Evolutionary conservation across 2,113 vertebrate genomes (phyloP).

Genomic region (Oxyruncus cristatus): DNA sequence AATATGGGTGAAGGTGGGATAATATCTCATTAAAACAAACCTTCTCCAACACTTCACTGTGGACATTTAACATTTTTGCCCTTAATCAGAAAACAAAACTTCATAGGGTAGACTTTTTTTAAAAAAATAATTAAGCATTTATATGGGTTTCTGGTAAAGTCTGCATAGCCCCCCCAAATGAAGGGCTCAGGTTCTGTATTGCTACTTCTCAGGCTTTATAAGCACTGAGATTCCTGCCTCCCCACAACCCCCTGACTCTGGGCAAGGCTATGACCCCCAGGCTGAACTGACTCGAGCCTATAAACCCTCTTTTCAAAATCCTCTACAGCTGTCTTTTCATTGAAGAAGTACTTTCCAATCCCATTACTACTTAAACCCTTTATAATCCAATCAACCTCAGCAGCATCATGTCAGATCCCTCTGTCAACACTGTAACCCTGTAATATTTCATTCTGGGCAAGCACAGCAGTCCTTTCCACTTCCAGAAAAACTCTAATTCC

Average conservation of each 20-base stretch:
- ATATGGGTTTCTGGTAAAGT: background rate
- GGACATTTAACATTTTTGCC: background rate
- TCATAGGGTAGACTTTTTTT: background rate
- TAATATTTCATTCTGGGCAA: constrained; percentile 25
- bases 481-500: background rate
- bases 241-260: background rate
- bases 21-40: background rate
- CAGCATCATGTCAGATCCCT: constrained; percentile 58
- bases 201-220: background rate
- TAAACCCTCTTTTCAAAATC: constrained; percentile 31
- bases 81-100: background rate
- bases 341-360: constrained; percentile 58
- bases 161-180: rapidly evolving
- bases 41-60: rapidly evolving
- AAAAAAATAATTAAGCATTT: background rate
- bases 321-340: constrained; percentile 45
- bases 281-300: constrained; percentile 2
- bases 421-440: constrained; percentile 41
- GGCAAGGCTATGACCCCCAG: background rate
- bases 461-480: background rate
- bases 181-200: background rate
- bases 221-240: background rate
- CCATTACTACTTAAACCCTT: constrained; percentile 70
- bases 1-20: background rate
- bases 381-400: constrained; percentile 70